phyloP scores from a whole-genome alignment of 2,113 vertebrate species.

The Kryptolebias marmoratus region DNA sequence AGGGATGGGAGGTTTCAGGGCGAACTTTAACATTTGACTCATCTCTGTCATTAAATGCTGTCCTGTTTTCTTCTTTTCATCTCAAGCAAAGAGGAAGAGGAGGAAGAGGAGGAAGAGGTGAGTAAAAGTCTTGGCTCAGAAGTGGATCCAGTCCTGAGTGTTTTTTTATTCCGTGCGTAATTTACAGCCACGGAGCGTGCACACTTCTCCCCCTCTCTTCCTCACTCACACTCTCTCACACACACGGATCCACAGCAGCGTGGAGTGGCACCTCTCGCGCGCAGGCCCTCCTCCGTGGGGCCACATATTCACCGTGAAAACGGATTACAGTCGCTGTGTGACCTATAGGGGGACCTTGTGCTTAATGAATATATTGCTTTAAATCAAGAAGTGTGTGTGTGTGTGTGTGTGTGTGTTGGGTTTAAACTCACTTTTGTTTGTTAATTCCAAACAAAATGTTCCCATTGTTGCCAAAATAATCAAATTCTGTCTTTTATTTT shows the following conservation, averaged over 20 bases:
- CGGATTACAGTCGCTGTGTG: slow-evolving; percentile 72
- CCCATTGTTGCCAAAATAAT: not conserved
- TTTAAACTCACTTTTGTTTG: not conserved
- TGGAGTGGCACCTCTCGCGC: slow-evolving; percentile 55
- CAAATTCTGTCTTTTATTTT: not conserved
- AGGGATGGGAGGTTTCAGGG: not conserved
- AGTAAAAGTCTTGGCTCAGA: slow-evolving; percentile 18
- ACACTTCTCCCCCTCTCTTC: not conserved
- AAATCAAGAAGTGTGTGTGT: slow-evolving; percentile 28
- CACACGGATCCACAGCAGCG: slow-evolving; percentile 34
- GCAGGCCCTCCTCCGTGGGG: slow-evolving; percentile 38
- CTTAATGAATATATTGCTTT: slow-evolving; percentile 74
- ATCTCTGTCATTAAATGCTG: not conserved
- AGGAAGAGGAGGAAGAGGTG: slow-evolving; percentile 4
- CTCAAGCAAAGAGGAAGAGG: slow-evolving; percentile 4
- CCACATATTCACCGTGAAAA: slow-evolving; percentile 71
- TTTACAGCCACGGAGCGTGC: slow-evolving; percentile 57
- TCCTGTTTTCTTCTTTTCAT: not conserved
- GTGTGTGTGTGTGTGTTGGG: not conserved
- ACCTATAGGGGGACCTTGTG: slow-evolving; percentile 72
- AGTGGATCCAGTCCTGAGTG: slow-evolving; percentile 57
- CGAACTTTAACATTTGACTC: not conserved
- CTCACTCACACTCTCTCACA: slow-evolving; percentile 67
- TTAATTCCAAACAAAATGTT: slow-evolving; percentile 23
- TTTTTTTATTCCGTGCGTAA: slow-evolving; percentile 63